phyloP scores from a whole-genome alignment of 2,113 vertebrate species.

The Axis porcinus region DNA sequence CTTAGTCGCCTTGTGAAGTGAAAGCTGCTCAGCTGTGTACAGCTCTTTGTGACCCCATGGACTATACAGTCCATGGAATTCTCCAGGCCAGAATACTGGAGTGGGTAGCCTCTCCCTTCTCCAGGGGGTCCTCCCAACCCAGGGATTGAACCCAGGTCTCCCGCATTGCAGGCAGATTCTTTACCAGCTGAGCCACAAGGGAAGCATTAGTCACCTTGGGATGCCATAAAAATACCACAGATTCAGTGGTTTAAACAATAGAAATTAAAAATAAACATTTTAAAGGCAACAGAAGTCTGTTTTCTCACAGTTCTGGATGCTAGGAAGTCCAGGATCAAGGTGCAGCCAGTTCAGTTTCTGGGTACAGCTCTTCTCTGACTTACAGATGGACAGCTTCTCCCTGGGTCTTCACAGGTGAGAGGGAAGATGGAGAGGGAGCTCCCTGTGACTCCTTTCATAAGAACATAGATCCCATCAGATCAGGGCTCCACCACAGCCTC shows the following conservation, averaged over 20 bases:
- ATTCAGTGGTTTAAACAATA: neutral
- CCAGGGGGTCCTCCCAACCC: neutral
- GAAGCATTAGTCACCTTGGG: neutral
- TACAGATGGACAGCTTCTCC: neutral
- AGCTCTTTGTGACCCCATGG: neutral
- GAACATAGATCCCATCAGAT: neutral
- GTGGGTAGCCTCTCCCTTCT: neutral
- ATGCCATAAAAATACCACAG: neutral
- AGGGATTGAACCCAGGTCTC: neutral
- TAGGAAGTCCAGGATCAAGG: neutral
- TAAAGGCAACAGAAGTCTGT: neutral
- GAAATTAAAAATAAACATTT: neutral
- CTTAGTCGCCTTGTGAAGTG: neutral
- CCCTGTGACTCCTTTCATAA: neutral
- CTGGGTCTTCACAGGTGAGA: neutral
- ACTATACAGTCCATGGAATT: neutral
- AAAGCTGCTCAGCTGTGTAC: neutral
- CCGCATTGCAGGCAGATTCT: fast-evolving
- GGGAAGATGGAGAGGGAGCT: neutral
- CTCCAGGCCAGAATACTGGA: neutral
- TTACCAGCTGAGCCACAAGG: neutral
- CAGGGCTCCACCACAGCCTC: neutral
- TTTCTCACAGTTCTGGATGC: neutral
- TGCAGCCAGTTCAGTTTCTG: neutral
- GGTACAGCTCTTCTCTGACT: neutral